Base-by-base conservation (phyloP, 2,113 vertebrate genomes). In the Brachypteracias leptosomus region DNA sequence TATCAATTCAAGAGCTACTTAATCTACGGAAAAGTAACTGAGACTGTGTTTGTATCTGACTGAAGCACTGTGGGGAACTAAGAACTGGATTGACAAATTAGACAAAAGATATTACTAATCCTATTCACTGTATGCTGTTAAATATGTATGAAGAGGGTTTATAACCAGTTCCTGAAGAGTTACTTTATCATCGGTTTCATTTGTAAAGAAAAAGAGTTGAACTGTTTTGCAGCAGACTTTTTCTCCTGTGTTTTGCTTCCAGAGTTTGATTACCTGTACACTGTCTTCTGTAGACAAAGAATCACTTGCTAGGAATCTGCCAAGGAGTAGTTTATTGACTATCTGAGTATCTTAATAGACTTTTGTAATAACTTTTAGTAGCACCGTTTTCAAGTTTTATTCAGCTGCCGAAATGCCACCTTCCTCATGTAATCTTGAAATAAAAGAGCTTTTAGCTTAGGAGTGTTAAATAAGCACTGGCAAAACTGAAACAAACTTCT, bases 31-130 rank as follows among this genome's bases (percentile, higher is more conserved):
- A 95, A 97, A 97, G 95, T 93, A 94, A 93, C 95, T 96, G 95
- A 95, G 82, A 65, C 67, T 85, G 54, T 90, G 93, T 97, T 97
- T 97, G 79, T 96, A 89, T 95, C 96, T 97, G 93, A 95, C 95
- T 95, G 94, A 95, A 87, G 77, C 65, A 59, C 63, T 82, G 75
- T 96, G 95, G 86, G 92, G 95, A 97, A 96, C 95, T 90, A 96
- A 96, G 93, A 95, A 94, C 63, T 83, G 49, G 93, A 93, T 40
- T 96, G 95, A 97, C 95, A 98, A 92, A 86, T 90, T 84, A 97
- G 70, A 97, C 91, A 95, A 97, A 97, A 95, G 73, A 91, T 93
- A 82, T 96, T 97, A 87, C 93, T 97, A 97, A 97, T 94, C 92
- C 80, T 95, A 93, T 91, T 97, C 93, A 96, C 89, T 96, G 88